These are phyloP conservation scores for Melipona beecheii DNA, from an alignment of 2,888 invertebrate species.

Conservation along the genomic window DNA sequence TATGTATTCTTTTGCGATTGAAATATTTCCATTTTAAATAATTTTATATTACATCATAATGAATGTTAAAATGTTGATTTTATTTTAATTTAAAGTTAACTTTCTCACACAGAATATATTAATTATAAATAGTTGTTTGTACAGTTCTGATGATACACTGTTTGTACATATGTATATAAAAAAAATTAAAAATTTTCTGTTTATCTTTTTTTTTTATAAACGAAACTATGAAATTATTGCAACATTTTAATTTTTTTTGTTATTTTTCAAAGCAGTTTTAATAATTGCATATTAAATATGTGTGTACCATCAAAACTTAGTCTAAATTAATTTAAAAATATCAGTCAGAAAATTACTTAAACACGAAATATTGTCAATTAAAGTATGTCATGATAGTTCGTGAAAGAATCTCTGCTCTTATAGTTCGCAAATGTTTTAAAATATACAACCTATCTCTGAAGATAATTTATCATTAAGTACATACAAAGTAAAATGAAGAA, in stretches of 20 bases:
- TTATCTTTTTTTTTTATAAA: background rate
- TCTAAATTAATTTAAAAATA: slow-evolving; percentile 39
- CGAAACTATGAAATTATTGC: slow-evolving; percentile 8
- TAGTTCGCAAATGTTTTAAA: slow-evolving; percentile 33
- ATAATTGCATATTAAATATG: slow-evolving; percentile 12
- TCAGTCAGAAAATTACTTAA: slow-evolving; percentile 27
- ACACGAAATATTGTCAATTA: slow-evolving; percentile 42
- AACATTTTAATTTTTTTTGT: slow-evolving; percentile 13
- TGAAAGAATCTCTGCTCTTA: slow-evolving; percentile 30
- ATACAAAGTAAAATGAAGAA: slow-evolving; percentile 41
- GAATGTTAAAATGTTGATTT: slow-evolving; percentile 12
- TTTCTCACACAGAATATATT: slow-evolving; percentile 11
- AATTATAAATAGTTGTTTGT: slow-evolving; percentile 36
- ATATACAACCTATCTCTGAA: slow-evolving; percentile 33
- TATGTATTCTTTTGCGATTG: slow-evolving; percentile 25
- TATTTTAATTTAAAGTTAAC: slow-evolving; percentile 25
- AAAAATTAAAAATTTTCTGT: background rate
- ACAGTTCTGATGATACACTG: slow-evolving; percentile 39
- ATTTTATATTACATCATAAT: slow-evolving; percentile 31
- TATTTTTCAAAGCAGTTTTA: slow-evolving; percentile 3
- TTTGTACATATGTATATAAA: slow-evolving; percentile 35
- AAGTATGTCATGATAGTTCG: slow-evolving; percentile 38
- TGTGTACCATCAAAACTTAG: slow-evolving; percentile 26
- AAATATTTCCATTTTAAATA: slow-evolving; percentile 39
- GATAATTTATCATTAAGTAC: slow-evolving; percentile 55